Evolutionary conservation across 1,140 invertebrate species (phyloP), one percentile per base, ranked within the genome.

Genomic region (Psilanteris sp.): DNA sequence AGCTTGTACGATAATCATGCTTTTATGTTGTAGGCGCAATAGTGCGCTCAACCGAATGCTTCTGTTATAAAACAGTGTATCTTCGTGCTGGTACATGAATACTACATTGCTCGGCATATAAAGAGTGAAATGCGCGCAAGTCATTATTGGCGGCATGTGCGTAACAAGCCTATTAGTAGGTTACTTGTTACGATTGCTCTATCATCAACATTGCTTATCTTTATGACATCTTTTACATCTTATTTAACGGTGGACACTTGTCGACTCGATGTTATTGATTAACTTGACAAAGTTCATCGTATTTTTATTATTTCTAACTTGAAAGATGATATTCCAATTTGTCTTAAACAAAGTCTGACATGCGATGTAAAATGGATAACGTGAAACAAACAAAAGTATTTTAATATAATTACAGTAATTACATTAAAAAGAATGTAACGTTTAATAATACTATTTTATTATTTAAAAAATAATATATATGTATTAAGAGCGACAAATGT

Each of bases 81-180:
- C 32, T 20, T 52, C 32, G 39, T 32, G 50, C 10, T 31, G 27
- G 62, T 20, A 29, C 41, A 54, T 59, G 39, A 70, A 52, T 59
- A 57, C 57, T 50, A 34, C 64, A 57, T 57, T 50, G 18, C 64
- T 57, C 31, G 24, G 27, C 2, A 16, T 48, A 39, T 67, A 52
- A 10, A 36, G 61, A 48, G 37, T 50, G 44, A 32, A 46, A 64
- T 29, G 14, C n/a, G 16, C 7, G 44, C 24, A 43, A 64, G 44
- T 43, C 27, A 59, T 32, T 11, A 20, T n/a, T n/a, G n/a, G 22
- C 16, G 57, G 36, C 79, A 68, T 79, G 78, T 79, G 81, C 79
- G 70, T 77, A 80, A 82, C 82, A 64, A 72, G 75, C 59, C 79
- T 72, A 77, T 84, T 83, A 83, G 80, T 73, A 70, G 80, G 81